Evolutionary conservation across 2,797 vertebrate species (phyloP).

Genomic region (Allobates femoralis): DNA sequence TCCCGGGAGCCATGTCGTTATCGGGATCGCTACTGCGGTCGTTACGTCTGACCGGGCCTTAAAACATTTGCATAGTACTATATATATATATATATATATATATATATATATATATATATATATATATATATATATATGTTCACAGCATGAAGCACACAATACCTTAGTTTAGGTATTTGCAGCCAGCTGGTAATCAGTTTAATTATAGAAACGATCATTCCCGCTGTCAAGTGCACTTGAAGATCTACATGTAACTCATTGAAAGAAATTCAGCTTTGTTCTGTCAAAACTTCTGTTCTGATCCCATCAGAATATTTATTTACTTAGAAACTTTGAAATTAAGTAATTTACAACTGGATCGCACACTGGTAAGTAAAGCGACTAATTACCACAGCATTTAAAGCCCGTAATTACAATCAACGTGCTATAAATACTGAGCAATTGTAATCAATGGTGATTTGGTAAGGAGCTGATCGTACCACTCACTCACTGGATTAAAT

Average conservation of each 20-base stretch:
- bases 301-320: not conserved
- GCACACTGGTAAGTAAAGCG: slow-evolving; percentile 1
- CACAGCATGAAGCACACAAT: not conserved
- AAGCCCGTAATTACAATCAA: slow-evolving; percentile 58
- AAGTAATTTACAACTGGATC: slow-evolving; percentile 30
- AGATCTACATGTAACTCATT: not conserved
- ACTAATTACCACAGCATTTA: slow-evolving; percentile 47
- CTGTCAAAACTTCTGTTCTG: slow-evolving; percentile 6
- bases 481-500: slow-evolving; percentile 10
- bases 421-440: slow-evolving; percentile 43
- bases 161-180: not conserved
- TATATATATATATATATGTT: too few relatives aligned
- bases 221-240: not conserved
- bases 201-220: not conserved
- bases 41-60: too few relatives aligned
- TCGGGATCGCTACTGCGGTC: too few relatives aligned
- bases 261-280: not conserved
- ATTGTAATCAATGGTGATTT: slow-evolving; percentile 49
- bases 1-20: too few relatives aligned
- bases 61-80: too few relatives aligned
- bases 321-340: slow-evolving; percentile 17
- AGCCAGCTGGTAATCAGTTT: not conserved
- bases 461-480: slow-evolving; percentile 1
- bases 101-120: too few relatives aligned
- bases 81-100: too few relatives aligned